phyloP scores from a whole-genome alignment of 2,797 vertebrate species.

The Decapterus maruadsi region DNA sequence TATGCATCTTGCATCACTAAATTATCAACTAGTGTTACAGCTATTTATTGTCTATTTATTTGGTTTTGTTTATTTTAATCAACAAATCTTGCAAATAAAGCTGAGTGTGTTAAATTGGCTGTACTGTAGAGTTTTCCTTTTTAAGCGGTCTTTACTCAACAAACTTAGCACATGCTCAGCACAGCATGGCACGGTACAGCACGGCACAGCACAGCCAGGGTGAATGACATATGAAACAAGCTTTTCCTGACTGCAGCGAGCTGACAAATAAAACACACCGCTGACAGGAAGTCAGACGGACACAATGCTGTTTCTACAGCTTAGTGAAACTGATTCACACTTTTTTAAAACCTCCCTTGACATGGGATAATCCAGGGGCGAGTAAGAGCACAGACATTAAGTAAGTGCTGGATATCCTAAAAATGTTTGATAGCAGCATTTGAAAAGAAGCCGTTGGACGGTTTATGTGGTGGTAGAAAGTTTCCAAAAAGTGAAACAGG shows the following conservation, averaged over 20 bases:
- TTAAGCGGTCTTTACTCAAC: constrained; percentile 24
- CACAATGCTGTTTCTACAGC: constrained; percentile 57
- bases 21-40: background rate
- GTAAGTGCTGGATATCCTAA: constrained; percentile 50
- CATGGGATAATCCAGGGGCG: constrained; percentile 68
- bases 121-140: background rate
- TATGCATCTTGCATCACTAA: constrained; percentile 13
- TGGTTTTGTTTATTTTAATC: background rate
- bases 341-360: constrained; percentile 66
- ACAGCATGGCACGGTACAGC: constrained; percentile 34
- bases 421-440: constrained; percentile 56
- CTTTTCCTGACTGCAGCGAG: constrained; percentile 50
- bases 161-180: constrained; percentile 48
- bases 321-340: constrained; percentile 69
- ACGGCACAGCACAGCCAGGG: constrained; percentile 25
- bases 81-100: background rate
- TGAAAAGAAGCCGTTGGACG: constrained; percentile 36
- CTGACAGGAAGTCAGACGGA: constrained; percentile 64
- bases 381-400: constrained; percentile 63
- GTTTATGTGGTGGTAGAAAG: constrained; percentile 26
- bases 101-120: background rate
- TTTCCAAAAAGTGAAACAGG: constrained; percentile 7
- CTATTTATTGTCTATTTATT: constrained; percentile 2
- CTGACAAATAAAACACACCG: constrained; percentile 52
- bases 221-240: constrained; percentile 65